These are phyloP conservation scores for Styela plicata DNA, from an alignment of 23 tunicate genomes.

Conservation along the genomic window DNA sequence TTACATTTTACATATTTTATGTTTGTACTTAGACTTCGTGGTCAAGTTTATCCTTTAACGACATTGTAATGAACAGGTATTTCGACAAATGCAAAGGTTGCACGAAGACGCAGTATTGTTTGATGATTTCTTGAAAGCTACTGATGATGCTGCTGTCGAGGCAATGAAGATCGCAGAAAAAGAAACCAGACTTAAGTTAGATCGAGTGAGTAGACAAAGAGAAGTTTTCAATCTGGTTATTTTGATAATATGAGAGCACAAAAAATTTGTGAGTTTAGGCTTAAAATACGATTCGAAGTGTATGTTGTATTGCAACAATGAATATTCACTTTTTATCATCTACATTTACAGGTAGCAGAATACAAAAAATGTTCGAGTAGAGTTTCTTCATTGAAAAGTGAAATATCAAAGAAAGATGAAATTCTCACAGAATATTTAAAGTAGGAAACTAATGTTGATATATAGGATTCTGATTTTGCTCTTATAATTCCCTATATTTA, in stretches of 20 bases:
- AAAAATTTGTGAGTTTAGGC: no score
- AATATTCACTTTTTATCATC: not conserved
- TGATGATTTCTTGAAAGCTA: conserved; percentile 71
- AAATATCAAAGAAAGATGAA: conserved; percentile 60
- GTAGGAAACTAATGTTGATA: conserved; percentile 19
- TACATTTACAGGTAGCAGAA: conserved; percentile 32
- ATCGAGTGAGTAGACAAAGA: conserved; percentile 31
- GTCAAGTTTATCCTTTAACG: not conserved
- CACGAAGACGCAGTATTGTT: conserved; percentile 66
- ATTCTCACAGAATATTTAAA: conserved; percentile 46
- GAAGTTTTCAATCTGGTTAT: not conserved
- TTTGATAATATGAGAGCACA: no score
- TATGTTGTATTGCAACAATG: no score
- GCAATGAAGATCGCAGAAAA: conserved; percentile 67
- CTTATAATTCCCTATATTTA: no score
- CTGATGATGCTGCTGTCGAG: conserved; percentile 61
- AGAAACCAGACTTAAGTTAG: conserved; percentile 54
- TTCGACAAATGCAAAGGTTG: conserved; percentile 26
- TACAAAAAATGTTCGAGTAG: conserved; percentile 25
- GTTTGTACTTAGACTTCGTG: no score
- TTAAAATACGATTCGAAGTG: no score
- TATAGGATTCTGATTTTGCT: not conserved
- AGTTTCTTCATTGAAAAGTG: conserved; percentile 31
- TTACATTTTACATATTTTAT: no score
- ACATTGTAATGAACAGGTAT: conserved; percentile 32